These are phyloP conservation scores for Platycnemis pennipes DNA, from an alignment of 2,888 invertebrate species.

Conservation along the genomic window DNA sequence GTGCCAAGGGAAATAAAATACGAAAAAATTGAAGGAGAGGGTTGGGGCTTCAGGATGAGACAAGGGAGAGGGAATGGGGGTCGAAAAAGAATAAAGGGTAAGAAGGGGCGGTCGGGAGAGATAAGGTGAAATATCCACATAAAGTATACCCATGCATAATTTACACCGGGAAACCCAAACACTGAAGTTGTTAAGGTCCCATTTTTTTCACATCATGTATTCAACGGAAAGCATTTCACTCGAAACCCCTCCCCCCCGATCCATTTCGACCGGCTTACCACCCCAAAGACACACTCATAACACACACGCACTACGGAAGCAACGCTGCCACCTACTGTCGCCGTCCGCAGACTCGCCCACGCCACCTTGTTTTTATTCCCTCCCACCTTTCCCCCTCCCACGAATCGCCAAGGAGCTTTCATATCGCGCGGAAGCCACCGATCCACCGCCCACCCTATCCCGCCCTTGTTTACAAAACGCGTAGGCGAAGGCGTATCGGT, in stretches of 20 bases:
- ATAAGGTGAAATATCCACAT: constrained; percentile 42
- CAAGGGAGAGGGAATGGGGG: neutral
- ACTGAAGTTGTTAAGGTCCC: constrained; percentile 54
- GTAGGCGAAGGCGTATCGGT: neutral
- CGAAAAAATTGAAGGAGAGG: neutral
- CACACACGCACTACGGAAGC: neutral
- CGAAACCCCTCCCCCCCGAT: neutral
- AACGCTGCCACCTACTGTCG: neutral
- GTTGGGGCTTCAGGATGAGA: neutral
- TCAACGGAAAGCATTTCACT: constrained; percentile 28
- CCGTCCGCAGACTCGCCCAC: neutral
- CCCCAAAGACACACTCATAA: neutral
- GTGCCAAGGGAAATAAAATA: neutral
- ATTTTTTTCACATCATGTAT: constrained; percentile 49
- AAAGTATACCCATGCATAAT: constrained; percentile 62
- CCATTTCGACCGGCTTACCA: neutral
- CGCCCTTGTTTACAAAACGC: neutral
- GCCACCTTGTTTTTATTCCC: neutral
- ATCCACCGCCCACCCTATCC: too few species aligned
- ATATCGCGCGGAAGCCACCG: neutral
- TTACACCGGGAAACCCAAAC: constrained; percentile 51
- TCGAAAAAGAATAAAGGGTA: neutral
- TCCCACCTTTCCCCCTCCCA: neutral
- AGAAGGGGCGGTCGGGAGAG: neutral
- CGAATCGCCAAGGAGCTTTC: neutral